Evolutionary conservation across 1,140 invertebrate genomes (phyloP), one percentile per base, ranked within the genome.

Genomic region (Drosophila navojoa): DNA sequence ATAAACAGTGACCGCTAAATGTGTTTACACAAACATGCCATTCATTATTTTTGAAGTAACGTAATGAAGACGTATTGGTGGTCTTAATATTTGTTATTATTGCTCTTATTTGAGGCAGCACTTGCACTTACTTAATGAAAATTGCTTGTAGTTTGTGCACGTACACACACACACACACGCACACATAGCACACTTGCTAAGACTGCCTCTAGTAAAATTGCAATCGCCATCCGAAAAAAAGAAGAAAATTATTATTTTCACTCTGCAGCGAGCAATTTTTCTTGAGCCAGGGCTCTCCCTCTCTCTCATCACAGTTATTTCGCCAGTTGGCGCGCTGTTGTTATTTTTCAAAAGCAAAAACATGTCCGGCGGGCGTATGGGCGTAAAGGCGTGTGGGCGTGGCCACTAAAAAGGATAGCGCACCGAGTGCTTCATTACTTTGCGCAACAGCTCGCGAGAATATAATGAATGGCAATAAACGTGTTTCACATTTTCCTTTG

Each of bases 381-480:
- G 52, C 54, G 66, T 63, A 5, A 1, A 5, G 29, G 5, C 7
- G 38, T 44, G 55, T 29, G 61, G 53, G 52, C 54, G 57, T 64
- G 49, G 49, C 27, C 55, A 59, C 62, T 68, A 61, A 84, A 59
- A 84, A 80, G 81, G 68, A 70, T 78, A 73, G 58, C 82, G 54
- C 15, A 19, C 22, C 19, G 44, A 35, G 85, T 78, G 85, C 85
- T 89, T 89, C 84, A 89, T 89, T 89, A 89, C 84, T 89, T 87
- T 89, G 84, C 85, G 85, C 85, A 89, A 75, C 84, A 89, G 84
- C 84, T 89, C 84, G 84, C 84, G 80, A 84, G 85, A 89, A 89
- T 90, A 89, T 89, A 89, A 89, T 89, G 84, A 89, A 89, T 89
- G 85, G 84, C 84, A 84, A 89, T 89, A 89, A 89, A 89, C 84